These are phyloP conservation scores for Clarias macrocephalus DNA, from an alignment of 2,113 vertebrate species.

Conservation along the genomic window DNA sequence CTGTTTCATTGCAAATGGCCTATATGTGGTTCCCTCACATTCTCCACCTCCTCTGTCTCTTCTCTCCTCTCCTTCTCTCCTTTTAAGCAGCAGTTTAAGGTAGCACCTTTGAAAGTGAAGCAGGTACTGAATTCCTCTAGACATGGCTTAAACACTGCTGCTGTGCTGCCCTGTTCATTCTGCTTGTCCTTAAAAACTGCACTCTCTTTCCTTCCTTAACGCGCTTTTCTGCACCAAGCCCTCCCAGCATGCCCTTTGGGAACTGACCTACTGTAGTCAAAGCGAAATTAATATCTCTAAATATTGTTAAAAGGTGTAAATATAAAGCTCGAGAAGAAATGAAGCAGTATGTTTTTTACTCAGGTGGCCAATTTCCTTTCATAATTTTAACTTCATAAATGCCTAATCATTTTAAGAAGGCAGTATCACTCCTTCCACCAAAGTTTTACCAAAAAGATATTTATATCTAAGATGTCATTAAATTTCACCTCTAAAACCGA, in stretches of 20 bases:
- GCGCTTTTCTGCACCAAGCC: neutral
- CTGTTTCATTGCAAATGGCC: constrained; percentile 44
- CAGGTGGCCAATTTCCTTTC: neutral
- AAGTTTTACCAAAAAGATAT: neutral
- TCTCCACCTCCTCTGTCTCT: constrained; percentile 54
- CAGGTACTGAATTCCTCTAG: constrained; percentile 80
- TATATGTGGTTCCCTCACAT: constrained; percentile 55
- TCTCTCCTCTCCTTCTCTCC: constrained; percentile 63
- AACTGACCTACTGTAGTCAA: neutral
- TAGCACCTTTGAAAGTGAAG: constrained; percentile 82
- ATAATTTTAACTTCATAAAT: neutral
- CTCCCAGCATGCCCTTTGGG: constrained; percentile 67
- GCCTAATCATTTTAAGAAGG: neutral
- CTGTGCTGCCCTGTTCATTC: constrained; percentile 42
- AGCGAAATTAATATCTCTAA: neutral
- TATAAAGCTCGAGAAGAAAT: neutral
- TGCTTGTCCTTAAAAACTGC: constrained; percentile 28
- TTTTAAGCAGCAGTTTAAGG: constrained; percentile 77
- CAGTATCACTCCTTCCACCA: constrained; percentile 32
- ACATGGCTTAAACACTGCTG: constrained; percentile 46
- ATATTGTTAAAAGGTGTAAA: neutral
- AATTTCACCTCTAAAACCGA: neutral
- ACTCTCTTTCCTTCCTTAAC: constrained; percentile 7
- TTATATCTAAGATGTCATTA: constrained; percentile 6
- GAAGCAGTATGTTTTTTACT: neutral